Percentiles rank a stretch among this genome's conserved stretches.
Conservation (phyloP, 1,140 invertebrate genomes). For the Tetramorium simillimum region DNA sequence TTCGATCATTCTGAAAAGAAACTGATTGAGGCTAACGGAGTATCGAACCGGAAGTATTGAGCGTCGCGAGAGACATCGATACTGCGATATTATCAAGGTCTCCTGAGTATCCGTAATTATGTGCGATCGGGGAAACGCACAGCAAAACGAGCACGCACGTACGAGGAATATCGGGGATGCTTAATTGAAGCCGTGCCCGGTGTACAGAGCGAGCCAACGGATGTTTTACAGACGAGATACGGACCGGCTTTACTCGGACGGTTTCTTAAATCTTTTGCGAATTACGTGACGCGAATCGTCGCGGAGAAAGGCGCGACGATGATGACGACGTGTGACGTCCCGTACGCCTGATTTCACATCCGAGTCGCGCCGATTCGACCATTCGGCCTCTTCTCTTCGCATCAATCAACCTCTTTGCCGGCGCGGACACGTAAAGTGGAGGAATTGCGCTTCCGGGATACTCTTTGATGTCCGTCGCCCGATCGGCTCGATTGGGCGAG, state of each 20-base stretch:
- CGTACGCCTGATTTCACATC: conserved; percentile 41
- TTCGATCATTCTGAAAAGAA: not conserved
- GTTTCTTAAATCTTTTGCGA: conserved; percentile 57
- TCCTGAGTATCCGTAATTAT: conserved; percentile 29
- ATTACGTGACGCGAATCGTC: conserved; percentile 54
- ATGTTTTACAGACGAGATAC: conserved; percentile 8
- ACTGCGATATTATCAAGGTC: conserved; percentile 3
- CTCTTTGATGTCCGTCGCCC: conserved; percentile 54
- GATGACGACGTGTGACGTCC: not conserved
- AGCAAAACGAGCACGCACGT: conserved; percentile 32
- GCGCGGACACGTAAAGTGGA: conserved; percentile 42
- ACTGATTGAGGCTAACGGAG: not conserved
- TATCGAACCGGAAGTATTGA: not conserved
- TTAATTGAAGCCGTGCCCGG: conserved; percentile 56
- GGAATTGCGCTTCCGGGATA: conserved; percentile 52
- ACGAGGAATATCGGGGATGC: conserved; percentile 42
- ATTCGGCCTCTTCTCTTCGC: conserved; percentile 30
- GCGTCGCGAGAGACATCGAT: not conserved
- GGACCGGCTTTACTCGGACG: conserved; percentile 12
- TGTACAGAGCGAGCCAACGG: conserved; percentile 25
- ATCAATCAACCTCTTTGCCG: conserved; percentile 39
- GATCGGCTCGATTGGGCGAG: conserved; percentile 42
- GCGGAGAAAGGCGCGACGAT: conserved; percentile 12
- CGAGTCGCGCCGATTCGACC: conserved; percentile 23
- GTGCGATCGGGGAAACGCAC: conserved; percentile 26